These are phyloP conservation scores for Drosophila aff. DNA, from an alignment of 1,140 invertebrate species.

Conservation along the genomic window DNA sequence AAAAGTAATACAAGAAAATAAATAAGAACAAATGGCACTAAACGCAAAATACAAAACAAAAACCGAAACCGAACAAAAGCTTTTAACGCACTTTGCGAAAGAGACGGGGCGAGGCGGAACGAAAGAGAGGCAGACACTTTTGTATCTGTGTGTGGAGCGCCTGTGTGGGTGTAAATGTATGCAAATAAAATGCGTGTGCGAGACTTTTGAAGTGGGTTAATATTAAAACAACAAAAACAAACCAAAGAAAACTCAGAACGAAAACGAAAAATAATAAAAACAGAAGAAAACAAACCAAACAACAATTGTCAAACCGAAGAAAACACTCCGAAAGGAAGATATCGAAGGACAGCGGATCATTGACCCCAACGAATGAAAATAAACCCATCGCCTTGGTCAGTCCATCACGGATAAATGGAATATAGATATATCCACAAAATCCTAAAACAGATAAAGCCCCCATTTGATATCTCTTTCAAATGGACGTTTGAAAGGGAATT, in stretches of 20 bases:
- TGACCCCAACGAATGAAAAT: slow-evolving; percentile 26
- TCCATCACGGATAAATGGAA: slow-evolving; percentile 30
- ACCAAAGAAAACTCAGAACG: slow-evolving; percentile 14
- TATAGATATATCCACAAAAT: slow-evolving; percentile 21
- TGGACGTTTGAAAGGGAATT: slow-evolving; percentile 26
- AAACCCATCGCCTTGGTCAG: slow-evolving; percentile 24
- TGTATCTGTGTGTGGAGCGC: slow-evolving; percentile 1
- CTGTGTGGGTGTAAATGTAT: slow-evolving; percentile 63
- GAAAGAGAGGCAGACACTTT: slow-evolving; percentile 19
- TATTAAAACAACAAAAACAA: slow-evolving; percentile 73
- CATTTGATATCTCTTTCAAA: slow-evolving; percentile 2
- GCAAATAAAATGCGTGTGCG: slow-evolving; percentile 82
- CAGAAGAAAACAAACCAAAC: slow-evolving; percentile 3
- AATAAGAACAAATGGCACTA: slow-evolving; percentile 75
- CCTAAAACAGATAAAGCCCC: slow-evolving; percentile 15
- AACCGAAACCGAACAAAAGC: slow-evolving; percentile 65
- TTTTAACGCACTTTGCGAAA: slow-evolving; percentile 63
- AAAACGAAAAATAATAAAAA: slow-evolving; percentile 20
- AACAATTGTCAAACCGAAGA: slow-evolving; percentile 39
- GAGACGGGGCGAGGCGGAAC: slow-evolving; percentile 10
- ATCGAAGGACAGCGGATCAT: slow-evolving; percentile 65
- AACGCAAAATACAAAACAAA: slow-evolving; percentile 49
- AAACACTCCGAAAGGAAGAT: slow-evolving; percentile 68
- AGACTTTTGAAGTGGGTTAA: slow-evolving; percentile 78
- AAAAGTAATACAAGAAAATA: slow-evolving; percentile 62